These are phyloP conservation scores for Atrina japonica DNA, from an alignment of 2,888 invertebrate species.

Conservation along the genomic window DNA sequence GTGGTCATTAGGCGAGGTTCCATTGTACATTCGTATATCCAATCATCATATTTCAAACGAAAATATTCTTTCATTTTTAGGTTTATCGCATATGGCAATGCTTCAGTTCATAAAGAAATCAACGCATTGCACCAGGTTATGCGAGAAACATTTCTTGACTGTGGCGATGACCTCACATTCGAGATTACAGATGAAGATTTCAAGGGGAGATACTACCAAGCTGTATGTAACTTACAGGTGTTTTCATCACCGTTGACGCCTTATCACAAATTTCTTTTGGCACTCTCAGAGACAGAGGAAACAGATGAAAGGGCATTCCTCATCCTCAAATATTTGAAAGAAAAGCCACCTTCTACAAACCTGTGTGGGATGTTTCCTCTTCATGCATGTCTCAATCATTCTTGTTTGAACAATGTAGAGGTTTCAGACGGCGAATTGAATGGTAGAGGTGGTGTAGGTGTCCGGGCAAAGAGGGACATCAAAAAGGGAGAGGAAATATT, in stretches of 20 bases:
- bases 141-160: constrained; percentile 63
- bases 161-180: constrained; percentile 62
- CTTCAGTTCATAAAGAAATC: constrained; percentile 61
- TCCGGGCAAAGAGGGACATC: constrained; percentile 66
- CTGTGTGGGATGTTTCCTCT: constrained; percentile 74
- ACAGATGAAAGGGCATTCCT: constrained; percentile 54
- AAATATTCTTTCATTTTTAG: constrained; percentile 46
- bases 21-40: too few relatives aligned
- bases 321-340: constrained; percentile 58
- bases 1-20: too few relatives aligned
- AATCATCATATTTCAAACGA: not conserved
- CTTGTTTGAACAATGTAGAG: constrained; percentile 73
- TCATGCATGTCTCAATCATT: constrained; percentile 75
- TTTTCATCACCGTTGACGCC: constrained; percentile 66
- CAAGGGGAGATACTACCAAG: constrained; percentile 73
- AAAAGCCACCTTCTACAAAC: constrained; percentile 59
- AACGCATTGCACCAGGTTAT: constrained; percentile 63
- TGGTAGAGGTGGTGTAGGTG: constrained; percentile 65
- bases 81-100: constrained; percentile 71
- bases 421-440: constrained; percentile 66
- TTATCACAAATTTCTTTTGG: constrained; percentile 62
- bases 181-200: constrained; percentile 71
- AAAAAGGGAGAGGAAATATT: constrained; percentile 70
- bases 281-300: constrained; percentile 43
- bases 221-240: constrained; percentile 74